These are phyloP conservation scores for Chanos chanos DNA, from an alignment of 2,797 vertebrate species.

Conservation along the genomic window DNA sequence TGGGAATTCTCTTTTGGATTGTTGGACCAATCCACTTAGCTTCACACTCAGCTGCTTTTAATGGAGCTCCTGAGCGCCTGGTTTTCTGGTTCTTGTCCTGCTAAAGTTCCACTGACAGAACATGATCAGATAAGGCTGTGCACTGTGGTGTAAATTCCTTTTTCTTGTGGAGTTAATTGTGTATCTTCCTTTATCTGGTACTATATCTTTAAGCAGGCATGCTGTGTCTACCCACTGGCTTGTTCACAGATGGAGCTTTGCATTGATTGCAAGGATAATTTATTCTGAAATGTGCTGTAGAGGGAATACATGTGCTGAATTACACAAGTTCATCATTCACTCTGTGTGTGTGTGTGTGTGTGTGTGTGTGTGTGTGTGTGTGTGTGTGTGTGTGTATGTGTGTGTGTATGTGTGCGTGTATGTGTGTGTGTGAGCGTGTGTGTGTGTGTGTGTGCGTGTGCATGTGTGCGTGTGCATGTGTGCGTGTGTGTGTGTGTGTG, in stretches of 20 bases:
- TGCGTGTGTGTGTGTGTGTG: conserved; percentile 2
- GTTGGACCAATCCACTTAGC: background rate
- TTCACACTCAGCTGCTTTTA: background rate
- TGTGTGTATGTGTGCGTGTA: conserved; percentile 1
- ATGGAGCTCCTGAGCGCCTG: no score
- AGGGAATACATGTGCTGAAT: conserved; percentile 15
- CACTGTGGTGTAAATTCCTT: background rate
- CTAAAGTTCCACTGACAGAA: no score
- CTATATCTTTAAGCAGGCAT: background rate
- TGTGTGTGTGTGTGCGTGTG: background rate
- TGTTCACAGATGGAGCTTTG: background rate
- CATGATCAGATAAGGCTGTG: no score
- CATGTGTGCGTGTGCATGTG: conserved; percentile 7
- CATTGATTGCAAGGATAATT: conserved; percentile 10
- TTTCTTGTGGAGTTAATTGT: background rate
- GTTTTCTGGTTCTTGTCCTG: no score
- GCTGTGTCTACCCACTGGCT: conserved; percentile 1
- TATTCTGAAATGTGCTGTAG: conserved; percentile 37
- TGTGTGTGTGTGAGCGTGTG: conserved; percentile 25
- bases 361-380: conserved; percentile 1
- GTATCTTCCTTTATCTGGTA: conserved; percentile 14
- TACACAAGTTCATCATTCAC: conserved; percentile 35
- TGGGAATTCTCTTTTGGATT: conserved; percentile 20
- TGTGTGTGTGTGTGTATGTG: conserved; percentile 9
- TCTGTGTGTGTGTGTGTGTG: background rate